Conservation (phyloP, 1,140 invertebrate species). For the Drosophila ambigua region DNA sequence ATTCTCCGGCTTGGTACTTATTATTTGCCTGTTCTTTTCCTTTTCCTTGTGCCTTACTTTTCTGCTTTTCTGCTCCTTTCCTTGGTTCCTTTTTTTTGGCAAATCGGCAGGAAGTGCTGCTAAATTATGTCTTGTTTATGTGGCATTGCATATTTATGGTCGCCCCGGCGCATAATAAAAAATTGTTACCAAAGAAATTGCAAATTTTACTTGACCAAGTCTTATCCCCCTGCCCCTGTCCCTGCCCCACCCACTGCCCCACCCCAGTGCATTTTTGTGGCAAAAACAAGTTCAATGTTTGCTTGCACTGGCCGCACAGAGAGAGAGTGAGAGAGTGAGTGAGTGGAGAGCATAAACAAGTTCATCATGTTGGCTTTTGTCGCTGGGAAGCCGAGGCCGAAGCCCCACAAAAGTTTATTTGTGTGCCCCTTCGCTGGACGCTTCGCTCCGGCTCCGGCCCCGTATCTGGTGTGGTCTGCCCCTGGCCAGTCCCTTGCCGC, state of each 20-base stretch:
- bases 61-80: slow-evolving; percentile 60
- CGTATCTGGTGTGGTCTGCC: slow-evolving; percentile 23
- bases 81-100: slow-evolving; percentile 57
- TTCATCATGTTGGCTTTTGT: slow-evolving; percentile 48
- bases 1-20: slow-evolving; percentile 72
- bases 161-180: slow-evolving; percentile 69
- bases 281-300: slow-evolving; percentile 80
- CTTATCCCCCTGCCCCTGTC: slow-evolving; percentile 12
- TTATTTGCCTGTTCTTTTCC: slow-evolving; percentile 67
- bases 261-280: slow-evolving; percentile 9
- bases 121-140: slow-evolving; percentile 83
- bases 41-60: slow-evolving; percentile 48
- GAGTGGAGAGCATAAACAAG: slow-evolving; percentile 57
- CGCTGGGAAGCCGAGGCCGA: slow-evolving; percentile 24
- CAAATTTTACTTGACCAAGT: slow-evolving; percentile 77
- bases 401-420: slow-evolving; percentile 76
- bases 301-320: slow-evolving; percentile 54
- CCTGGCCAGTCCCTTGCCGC: slow-evolving; percentile 4
- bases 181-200: slow-evolving; percentile 71
- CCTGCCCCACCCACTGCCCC: not conserved
- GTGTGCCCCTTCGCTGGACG: slow-evolving; percentile 65
- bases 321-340: too few relatives aligned
- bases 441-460: too few relatives aligned
- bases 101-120: slow-evolving; percentile 77
- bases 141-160: slow-evolving; percentile 79